Percentiles rank a stretch among this genome's conserved stretches.
Evolutionary conservation across 2,888 invertebrate species (phyloP).

Genomic region (Spicauda simplicius): DNA sequence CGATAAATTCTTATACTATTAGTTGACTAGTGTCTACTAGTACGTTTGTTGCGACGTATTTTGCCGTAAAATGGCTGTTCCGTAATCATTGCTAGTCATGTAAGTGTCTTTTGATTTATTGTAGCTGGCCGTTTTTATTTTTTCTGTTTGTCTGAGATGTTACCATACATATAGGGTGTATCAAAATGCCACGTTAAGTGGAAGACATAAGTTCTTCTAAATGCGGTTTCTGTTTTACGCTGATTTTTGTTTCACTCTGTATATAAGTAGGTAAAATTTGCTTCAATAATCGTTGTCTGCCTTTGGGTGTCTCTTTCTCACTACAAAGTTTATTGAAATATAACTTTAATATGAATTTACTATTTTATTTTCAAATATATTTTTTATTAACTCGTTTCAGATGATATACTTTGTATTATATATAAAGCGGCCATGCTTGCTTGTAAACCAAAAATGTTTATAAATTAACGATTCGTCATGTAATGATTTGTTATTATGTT

Average conservation of each 20-base stretch:
- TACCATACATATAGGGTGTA: background rate
- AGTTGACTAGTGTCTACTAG: background rate
- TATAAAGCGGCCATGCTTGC: constrained; percentile 1
- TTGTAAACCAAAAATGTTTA: constrained; percentile 16
- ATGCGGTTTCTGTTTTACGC: background rate
- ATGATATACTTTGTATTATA: background rate
- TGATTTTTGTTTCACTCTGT: background rate
- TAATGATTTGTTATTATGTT: constrained; percentile 4
- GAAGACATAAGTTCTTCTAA: background rate
- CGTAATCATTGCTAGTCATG: constrained; percentile 36
- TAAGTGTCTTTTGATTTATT: constrained; percentile 21
- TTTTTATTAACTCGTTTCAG: background rate
- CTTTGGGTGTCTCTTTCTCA: too few species aligned
- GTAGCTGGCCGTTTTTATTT: background rate
- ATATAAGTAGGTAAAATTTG: too few species aligned
- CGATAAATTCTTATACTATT: constrained; percentile 6
- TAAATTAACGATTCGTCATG: background rate
- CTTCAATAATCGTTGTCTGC: background rate
- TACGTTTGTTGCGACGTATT: constrained; percentile 9
- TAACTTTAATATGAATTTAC: too few species aligned
- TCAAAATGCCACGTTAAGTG: background rate
- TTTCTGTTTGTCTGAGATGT: constrained; percentile 4
- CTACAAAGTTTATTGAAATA: too few species aligned
- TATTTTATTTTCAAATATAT: too few species aligned
- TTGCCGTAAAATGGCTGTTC: constrained; percentile 28